A percentile compares a stretch with the other conserved stretches of the same genome.
Evolutionary conservation across 1,140 invertebrate species (phyloP).

Genomic region (Drosophila nannoptera): DNA sequence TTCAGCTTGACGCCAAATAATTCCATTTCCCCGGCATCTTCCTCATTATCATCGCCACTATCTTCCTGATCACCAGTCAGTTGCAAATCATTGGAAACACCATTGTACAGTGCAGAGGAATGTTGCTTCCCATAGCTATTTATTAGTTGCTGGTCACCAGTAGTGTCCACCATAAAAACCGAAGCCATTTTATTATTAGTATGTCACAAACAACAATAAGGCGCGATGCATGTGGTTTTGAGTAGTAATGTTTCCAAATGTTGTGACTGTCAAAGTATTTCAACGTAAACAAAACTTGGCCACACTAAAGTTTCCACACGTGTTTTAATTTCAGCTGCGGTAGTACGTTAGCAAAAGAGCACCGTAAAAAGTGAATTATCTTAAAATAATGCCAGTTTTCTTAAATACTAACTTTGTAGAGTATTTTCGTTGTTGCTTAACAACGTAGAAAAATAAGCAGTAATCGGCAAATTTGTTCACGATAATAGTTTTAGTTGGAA

Average conservation of each 20-base stretch:
- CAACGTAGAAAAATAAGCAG: constrained; percentile 16
- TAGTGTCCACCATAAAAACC: constrained; percentile 71
- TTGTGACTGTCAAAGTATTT: constrained; percentile 15
- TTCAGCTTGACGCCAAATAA: constrained; percentile 58
- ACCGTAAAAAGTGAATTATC: constrained; percentile 14
- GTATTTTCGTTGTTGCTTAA: constrained; percentile 19
- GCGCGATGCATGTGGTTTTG: constrained; percentile 27
- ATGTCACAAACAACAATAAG: constrained; percentile 4
- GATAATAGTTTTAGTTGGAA: background rate
- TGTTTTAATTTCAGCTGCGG: constrained; percentile 42
- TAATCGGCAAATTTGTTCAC: background rate
- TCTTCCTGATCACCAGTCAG: constrained; percentile 20
- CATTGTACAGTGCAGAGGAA: constrained; percentile 18
- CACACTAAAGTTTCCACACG: constrained; percentile 32
- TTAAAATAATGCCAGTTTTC: constrained; percentile 43
- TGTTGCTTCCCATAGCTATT: constrained; percentile 11
- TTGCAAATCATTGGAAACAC: background rate
- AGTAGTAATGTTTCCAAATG: background rate
- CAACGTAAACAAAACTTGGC: constrained; percentile 9
- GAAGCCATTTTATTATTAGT: constrained; percentile 47
- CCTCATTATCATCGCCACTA: constrained; percentile 31
- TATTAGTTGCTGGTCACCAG: constrained; percentile 62
- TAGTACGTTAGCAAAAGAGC: constrained; percentile 17
- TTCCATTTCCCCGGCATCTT: constrained; percentile 42
- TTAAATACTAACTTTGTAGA: constrained; percentile 12